A percentile compares a stretch with the other conserved stretches of the same genome.
Conservation (phyloP, 2,113 vertebrate genomes). For the Ptychochromis oligacanthus region DNA sequence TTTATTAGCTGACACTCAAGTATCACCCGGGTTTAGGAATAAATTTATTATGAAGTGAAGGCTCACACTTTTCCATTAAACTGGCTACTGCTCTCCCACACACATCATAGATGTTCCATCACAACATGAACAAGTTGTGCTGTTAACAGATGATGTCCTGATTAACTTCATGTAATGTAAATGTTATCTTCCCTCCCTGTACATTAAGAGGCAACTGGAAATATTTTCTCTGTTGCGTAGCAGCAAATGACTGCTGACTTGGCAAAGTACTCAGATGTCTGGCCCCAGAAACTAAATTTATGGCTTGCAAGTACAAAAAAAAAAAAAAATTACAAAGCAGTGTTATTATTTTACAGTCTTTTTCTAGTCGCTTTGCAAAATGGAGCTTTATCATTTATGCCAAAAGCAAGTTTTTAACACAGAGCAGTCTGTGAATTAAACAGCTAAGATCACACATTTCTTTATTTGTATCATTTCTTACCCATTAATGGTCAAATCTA, state of each 20-base stretch:
- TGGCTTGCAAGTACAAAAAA: neutral
- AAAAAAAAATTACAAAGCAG: neutral
- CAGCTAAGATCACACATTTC: neutral
- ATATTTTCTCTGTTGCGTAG: conserved; percentile 50
- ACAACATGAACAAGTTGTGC: neutral
- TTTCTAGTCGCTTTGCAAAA: neutral
- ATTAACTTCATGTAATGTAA: conserved; percentile 27
- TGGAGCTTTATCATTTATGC: neutral
- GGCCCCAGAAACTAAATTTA: neutral
- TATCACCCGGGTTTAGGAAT: conserved; percentile 47
- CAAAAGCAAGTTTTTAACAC: neutral
- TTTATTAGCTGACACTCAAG: conserved; percentile 40
- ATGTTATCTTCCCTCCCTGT: neutral
- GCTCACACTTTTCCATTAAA: conserved; percentile 39
- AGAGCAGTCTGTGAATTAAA: neutral
- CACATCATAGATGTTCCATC: conserved; percentile 8
- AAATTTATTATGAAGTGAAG: conserved; percentile 38
- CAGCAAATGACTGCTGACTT: conserved; percentile 30
- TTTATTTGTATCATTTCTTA: neutral
- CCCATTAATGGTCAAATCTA: neutral
- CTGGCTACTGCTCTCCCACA: conserved; percentile 29
- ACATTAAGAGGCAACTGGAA: conserved; percentile 20
- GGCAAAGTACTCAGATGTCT: conserved; percentile 6
- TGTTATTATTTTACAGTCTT: conserved; percentile 14
- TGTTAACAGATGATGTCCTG: conserved; percentile 30